These are phyloP conservation scores for Lycocerus yunnanus DNA, from an alignment of 2,888 invertebrate species.

Conservation along the genomic window DNA sequence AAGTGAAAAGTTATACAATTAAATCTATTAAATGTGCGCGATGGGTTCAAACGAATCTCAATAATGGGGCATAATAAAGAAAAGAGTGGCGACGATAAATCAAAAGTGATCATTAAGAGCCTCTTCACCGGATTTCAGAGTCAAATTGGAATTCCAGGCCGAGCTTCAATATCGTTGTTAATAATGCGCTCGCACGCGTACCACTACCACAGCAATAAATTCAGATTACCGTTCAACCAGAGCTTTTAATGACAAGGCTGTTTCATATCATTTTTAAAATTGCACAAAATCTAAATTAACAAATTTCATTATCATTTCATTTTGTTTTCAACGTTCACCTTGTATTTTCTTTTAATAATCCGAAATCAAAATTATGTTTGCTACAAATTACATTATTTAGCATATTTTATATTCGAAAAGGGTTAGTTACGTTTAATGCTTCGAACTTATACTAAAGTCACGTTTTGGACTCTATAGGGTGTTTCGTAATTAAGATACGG, in stretches of 20 bases:
- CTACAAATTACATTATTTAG: background rate
- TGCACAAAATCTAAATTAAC: background rate
- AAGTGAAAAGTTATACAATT: slow-evolving; percentile 16
- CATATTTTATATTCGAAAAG: background rate
- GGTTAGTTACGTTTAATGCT: background rate
- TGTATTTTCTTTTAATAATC: background rate
- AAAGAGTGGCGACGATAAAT: slow-evolving; percentile 54
- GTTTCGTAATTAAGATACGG: background rate
- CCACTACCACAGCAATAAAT: slow-evolving; percentile 34
- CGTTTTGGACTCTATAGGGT: background rate
- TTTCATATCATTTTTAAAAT: slow-evolving; percentile 6
- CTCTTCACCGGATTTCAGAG: slow-evolving; percentile 51
- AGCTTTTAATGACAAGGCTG: slow-evolving; percentile 25
- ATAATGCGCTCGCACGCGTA: slow-evolving; percentile 50
- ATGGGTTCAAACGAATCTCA: slow-evolving; percentile 23
- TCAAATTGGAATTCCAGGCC: slow-evolving; percentile 55
- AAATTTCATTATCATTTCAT: background rate
- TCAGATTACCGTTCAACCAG: slow-evolving; percentile 34
- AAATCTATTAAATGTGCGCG: slow-evolving; percentile 24
- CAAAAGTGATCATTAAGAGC: slow-evolving; percentile 55
- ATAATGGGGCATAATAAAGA: slow-evolving; percentile 49
- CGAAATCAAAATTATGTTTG: background rate
- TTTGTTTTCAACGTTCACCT: background rate
- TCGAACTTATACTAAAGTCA: background rate
- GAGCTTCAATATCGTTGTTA: slow-evolving; percentile 52